Conservation (phyloP, 2,797 vertebrate genomes). For the Zalophus californianus region DNA sequence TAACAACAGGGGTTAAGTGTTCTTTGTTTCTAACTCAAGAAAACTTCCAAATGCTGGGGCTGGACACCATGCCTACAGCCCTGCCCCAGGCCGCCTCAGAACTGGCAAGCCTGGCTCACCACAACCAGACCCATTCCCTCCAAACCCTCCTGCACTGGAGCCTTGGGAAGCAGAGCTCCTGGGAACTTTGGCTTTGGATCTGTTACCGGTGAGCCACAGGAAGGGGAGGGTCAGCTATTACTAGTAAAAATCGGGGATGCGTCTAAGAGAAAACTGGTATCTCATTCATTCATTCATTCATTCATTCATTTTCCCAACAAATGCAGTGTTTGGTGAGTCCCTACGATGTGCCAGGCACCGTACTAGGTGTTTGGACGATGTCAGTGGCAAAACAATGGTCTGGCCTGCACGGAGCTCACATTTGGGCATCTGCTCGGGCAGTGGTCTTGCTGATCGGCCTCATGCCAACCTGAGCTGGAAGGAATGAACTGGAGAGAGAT, state of each 20-base stretch:
- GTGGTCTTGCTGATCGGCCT: background rate
- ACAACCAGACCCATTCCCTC: background rate
- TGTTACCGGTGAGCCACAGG: background rate
- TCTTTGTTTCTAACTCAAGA: background rate
- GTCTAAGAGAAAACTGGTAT: background rate
- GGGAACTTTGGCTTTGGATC: background rate
- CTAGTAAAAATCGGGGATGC: background rate
- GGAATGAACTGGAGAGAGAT: background rate
- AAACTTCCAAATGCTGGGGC: background rate
- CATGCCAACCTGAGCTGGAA: background rate
- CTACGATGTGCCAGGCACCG: background rate
- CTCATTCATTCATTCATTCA: background rate
- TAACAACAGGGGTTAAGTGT: background rate
- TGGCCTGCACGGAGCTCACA: background rate
- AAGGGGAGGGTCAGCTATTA: background rate
- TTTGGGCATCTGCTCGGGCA: background rate
- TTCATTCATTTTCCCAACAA: background rate
- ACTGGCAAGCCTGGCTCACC: background rate
- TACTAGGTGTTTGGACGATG: no score
- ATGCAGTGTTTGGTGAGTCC: background rate
- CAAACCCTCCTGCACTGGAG: background rate
- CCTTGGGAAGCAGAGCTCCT: background rate
- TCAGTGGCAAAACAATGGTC: background rate
- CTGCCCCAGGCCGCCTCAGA: background rate
- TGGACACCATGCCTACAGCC: no score